Evolutionary conservation across 2,113 vertebrate species (phyloP), one percentile per base, ranked within the genome.

Genomic region (Mystacornis crossleyi): DNA sequence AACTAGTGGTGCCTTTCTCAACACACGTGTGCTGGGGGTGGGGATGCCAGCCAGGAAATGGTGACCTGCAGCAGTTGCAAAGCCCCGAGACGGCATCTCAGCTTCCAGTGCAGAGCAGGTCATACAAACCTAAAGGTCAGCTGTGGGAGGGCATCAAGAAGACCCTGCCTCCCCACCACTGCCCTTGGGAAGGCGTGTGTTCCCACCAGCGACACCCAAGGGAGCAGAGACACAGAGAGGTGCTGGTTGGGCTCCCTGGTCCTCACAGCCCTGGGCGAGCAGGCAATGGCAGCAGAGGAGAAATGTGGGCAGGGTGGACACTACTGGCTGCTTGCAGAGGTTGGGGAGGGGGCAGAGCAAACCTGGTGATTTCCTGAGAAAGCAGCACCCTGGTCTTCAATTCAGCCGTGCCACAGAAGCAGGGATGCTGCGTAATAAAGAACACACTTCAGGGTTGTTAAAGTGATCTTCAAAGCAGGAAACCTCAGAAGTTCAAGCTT

Each of bases 1-100:
- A 70, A 61, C 26, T 53, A 84, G 21, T 2, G 29, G 9, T 64
- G 53, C 24, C 53, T 92, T 62, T 71, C 42, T 53, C 20, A 34
- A 8, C 2, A 3, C 4, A 0, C 2, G 5, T 18, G 51, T 51
- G 62, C 58, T 26, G 3, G 2, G 2, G 5, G 2, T 67, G 60
- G 34, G 18, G 6, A 12, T n/a, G 29, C 31, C 74, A 64, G 25
- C 64, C 40, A 26, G 70, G 36, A 24, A 16, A 0, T 5, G 5
- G 40, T 14, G 36, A 67, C 29, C 55, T 25, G 65, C 64, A 51
- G 43, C n/a, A 64, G 21, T 4, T 60, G 18, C 31, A 15, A 57
- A 82, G 17, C 58, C 57, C 29, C 0, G 1, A 53, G 60, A 4
- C 10, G 50, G 6, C 2, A 2, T 72, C 62, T 75, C 50, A 50